Percentiles rank a stretch among this genome's conserved stretches.
These are phyloP conservation scores for Haliclona indistincta DNA, from an alignment of 37 sponge, comb jelly and placozoan genomes.

Conservation along the genomic window DNA sequence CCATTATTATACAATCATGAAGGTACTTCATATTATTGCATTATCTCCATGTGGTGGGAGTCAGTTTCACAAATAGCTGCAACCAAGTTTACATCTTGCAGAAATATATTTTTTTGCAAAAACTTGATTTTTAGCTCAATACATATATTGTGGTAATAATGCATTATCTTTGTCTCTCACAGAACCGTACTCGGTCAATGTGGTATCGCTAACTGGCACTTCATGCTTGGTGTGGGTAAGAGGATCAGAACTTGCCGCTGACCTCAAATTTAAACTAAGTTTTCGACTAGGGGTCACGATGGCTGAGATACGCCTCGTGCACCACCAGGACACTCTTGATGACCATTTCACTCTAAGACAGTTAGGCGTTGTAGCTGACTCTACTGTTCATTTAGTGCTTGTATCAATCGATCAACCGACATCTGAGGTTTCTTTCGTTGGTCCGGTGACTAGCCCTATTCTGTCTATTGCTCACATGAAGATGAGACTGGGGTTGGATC, in stretches of 20 bases:
- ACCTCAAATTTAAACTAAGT: constrained; percentile 60
- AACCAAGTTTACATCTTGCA: neutral
- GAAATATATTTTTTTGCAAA: neutral
- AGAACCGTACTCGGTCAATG: constrained; percentile 52
- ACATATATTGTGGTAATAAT: too few species aligned
- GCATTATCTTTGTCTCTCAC: neutral
- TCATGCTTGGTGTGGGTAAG: constrained; percentile 24
- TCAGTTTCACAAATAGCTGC: neutral
- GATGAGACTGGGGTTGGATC: constrained; percentile 28
- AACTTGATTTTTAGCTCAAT: too few species aligned
- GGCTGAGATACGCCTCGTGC: constrained; percentile 25
- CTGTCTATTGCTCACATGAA: constrained; percentile 42
- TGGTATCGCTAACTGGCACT: constrained; percentile 32
- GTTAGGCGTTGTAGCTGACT: constrained; percentile 10
- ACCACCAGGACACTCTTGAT: constrained; percentile 3
- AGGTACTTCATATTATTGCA: constrained; percentile 16
- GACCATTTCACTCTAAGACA: constrained; percentile 11
- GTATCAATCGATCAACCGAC: neutral
- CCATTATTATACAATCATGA: constrained; percentile 54
- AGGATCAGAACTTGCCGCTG: constrained; percentile 24
- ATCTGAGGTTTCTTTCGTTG: neutral
- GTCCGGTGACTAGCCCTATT: constrained; percentile 16
- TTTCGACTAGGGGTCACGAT: constrained; percentile 34
- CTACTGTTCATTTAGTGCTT: constrained; percentile 43
- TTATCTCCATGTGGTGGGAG: neutral